Evolutionary conservation across 2,888 invertebrate species (phyloP).

Genomic region (Trisateles emortualis): DNA sequence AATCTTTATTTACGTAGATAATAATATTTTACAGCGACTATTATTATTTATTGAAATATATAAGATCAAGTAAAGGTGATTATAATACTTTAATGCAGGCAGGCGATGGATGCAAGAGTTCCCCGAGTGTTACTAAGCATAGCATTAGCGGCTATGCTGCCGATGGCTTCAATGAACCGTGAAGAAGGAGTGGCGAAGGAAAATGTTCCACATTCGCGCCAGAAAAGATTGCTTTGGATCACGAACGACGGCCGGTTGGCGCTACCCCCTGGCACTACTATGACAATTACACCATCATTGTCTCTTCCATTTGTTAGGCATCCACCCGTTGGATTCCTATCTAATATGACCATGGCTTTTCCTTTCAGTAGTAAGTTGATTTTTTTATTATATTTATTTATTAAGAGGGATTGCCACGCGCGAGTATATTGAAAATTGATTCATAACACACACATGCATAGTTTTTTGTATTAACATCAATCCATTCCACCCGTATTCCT

Average conservation of each 20-base stretch:
- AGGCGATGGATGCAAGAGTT: conserved; percentile 77
- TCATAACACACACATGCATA: no score
- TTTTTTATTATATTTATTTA: neutral
- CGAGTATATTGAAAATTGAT: no score
- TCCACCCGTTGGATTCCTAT: conserved; percentile 94
- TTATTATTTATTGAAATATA: no score
- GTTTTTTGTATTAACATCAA: no score
- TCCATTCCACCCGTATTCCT: no score
- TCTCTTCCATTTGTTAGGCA: conserved; percentile 94
- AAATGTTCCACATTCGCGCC: conserved; percentile 89
- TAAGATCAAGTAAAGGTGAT: no score
- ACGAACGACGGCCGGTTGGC: conserved; percentile 94
- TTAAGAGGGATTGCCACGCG: no score
- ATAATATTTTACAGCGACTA: no score
- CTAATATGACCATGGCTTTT: conserved; percentile 93
- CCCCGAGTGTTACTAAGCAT: conserved; percentile 80
- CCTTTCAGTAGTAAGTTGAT: conserved; percentile 93
- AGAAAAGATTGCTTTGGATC: conserved; percentile 94
- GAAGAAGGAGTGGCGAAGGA: conserved; percentile 71
- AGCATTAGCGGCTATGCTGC: conserved; percentile 77
- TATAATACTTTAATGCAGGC: conserved; percentile 57
- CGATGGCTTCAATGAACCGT: conserved; percentile 71
- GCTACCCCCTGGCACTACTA: conserved; percentile 93
- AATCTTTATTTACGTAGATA: no score
- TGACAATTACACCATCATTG: conserved; percentile 93